Conservation (phyloP, 2,113 vertebrate species). For the Dromiciops gliroides region DNA sequence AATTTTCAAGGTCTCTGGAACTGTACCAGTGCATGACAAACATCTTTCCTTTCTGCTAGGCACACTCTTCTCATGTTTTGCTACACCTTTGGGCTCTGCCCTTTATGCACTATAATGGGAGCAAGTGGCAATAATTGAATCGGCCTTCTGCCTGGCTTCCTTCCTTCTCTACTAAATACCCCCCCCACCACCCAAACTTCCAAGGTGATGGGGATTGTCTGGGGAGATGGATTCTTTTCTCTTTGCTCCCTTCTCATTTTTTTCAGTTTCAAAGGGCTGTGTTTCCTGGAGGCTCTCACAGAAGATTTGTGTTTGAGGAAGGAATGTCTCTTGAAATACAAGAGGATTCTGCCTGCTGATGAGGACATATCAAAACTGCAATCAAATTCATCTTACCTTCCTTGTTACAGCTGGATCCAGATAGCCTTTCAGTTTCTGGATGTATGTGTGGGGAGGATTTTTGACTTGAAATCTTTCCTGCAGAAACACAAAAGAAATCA, state of each 20-base stretch:
- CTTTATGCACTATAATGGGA: not conserved
- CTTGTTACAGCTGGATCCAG: slow-evolving; percentile 96
- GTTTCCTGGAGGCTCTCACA: slow-evolving; percentile 15
- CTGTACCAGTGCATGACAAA: slow-evolving; percentile 45
- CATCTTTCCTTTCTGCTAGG: slow-evolving; percentile 19
- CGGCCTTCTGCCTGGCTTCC: not conserved
- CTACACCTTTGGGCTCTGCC: slow-evolving; percentile 12
- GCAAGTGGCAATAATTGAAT: slow-evolving; percentile 25
- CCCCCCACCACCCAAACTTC: not conserved
- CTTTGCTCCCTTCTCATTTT: slow-evolving; percentile 4
- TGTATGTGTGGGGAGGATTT: slow-evolving; percentile 97
- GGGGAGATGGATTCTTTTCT: not conserved
- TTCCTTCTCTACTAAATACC: not conserved
- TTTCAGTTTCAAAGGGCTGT: not conserved
- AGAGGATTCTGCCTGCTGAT: not conserved
- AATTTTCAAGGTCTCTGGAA: slow-evolving; percentile 56
- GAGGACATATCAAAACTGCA: not conserved
- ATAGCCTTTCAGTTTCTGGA: slow-evolving; percentile 96
- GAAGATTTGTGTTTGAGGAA: slow-evolving; percentile 47
- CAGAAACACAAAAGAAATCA: slow-evolving; percentile 57
- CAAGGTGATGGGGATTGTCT: not conserved
- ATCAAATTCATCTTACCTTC: slow-evolving; percentile 90
- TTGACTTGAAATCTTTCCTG: slow-evolving; percentile 99
- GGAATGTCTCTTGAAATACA: slow-evolving; percentile 39
- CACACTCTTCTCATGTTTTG: not conserved